Conservation (phyloP, 2,797 vertebrate genomes). For the Harpagifer antarcticus region DNA sequence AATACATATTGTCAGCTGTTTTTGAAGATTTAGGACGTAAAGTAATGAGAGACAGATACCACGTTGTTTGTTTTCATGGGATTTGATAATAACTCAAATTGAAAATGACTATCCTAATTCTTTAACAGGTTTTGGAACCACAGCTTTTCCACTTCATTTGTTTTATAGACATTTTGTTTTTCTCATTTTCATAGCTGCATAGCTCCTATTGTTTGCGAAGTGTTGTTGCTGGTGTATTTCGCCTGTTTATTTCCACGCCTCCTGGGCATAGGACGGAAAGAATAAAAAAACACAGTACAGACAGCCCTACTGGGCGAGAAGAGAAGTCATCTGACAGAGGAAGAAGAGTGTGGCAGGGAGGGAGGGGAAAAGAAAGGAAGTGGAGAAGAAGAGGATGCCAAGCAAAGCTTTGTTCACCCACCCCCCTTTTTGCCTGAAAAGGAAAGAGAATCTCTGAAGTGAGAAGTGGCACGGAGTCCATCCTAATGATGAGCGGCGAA, state of each 20-base stretch:
- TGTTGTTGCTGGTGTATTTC: conserved; percentile 31
- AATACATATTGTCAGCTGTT: not conserved
- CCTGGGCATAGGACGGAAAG: conserved; percentile 12
- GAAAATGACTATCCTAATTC: not conserved
- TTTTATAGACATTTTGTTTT: conserved; percentile 1
- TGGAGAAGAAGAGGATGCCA: conserved; percentile 29
- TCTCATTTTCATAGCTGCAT: not conserved
- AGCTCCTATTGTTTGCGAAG: conserved; percentile 8
- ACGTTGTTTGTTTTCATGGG: not conserved
- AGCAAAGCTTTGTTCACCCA: conserved; percentile 62
- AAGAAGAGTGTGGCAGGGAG: not conserved
- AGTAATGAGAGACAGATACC: too few species aligned
- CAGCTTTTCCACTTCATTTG: conserved; percentile 7
- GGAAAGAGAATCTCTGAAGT: conserved; percentile 50
- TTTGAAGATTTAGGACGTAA: not conserved
- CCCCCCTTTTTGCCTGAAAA: conserved; percentile 38
- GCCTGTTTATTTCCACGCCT: conserved; percentile 30
- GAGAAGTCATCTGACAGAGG: conserved; percentile 50
- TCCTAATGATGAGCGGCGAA: conserved; percentile 69
- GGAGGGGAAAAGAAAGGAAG: conserved; percentile 2
- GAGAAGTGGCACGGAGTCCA: conserved; percentile 67
- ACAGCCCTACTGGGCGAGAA: conserved; percentile 38
- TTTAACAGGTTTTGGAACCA: not conserved
- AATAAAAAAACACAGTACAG: conserved; percentile 3
- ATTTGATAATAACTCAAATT: not conserved